These are phyloP conservation scores for Dryobotodes eremita DNA, from an alignment of 2,888 invertebrate species.

Conservation along the genomic window DNA sequence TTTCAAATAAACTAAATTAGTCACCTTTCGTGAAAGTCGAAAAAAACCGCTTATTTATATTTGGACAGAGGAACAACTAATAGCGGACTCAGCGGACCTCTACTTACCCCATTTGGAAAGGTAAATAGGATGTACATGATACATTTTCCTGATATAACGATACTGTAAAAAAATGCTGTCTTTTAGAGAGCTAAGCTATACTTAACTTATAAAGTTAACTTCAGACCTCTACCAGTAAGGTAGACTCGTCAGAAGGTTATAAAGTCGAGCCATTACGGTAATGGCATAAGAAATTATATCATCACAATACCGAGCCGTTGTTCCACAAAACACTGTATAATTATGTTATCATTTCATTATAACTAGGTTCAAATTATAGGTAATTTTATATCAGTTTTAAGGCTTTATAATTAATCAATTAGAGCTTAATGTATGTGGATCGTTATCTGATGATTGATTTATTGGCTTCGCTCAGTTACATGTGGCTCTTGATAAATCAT, in stretches of 20 bases:
- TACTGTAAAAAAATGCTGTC: conserved; percentile 11
- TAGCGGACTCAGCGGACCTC: not conserved
- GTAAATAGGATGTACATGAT: not conserved
- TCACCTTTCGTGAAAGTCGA: not conserved
- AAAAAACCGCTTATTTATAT: not conserved
- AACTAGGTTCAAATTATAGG: conserved; percentile 38
- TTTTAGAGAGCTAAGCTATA: conserved; percentile 23
- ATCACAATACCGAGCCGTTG: conserved; percentile 11
- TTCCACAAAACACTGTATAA: conserved; percentile 34
- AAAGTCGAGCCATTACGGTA: conserved; percentile 30
- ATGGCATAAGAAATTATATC: conserved; percentile 38
- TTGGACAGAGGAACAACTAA: not conserved
- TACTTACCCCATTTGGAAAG: not conserved
- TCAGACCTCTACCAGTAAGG: conserved; percentile 15
- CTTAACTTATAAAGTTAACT: conserved; percentile 48
- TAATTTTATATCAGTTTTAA: conserved; percentile 42
- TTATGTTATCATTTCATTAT: conserved; percentile 44
- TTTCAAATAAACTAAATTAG: not conserved
- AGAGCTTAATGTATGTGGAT: conserved; percentile 42
- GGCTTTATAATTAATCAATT: conserved; percentile 52
- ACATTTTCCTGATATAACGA: conserved; percentile 22
- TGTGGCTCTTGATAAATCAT: conserved; percentile 33
- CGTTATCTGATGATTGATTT: conserved; percentile 45
- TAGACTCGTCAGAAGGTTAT: conserved; percentile 15
- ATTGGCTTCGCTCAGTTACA: conserved; percentile 17